Evolutionary conservation across 2,888 invertebrate genomes (phyloP).

Genomic region (Electrophaes corylata): DNA sequence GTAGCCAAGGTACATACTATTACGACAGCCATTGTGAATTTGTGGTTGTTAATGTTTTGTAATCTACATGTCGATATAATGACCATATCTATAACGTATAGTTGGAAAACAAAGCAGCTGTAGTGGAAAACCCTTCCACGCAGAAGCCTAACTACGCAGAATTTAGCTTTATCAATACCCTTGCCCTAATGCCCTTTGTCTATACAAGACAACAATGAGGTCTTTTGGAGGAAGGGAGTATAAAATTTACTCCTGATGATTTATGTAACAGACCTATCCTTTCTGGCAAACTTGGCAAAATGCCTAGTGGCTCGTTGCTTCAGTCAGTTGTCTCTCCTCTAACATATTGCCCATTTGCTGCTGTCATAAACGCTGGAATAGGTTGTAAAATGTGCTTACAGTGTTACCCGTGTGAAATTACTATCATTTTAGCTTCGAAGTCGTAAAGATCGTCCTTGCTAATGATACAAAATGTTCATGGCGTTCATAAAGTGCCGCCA

Average conservation of each 20-base stretch:
- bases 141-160: background rate
- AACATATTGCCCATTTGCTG: conserved; percentile 39
- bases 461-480: conserved; percentile 3
- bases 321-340: conserved; percentile 31
- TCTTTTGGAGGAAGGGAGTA: no score
- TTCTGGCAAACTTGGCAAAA: conserved; percentile 20
- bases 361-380: conserved; percentile 26
- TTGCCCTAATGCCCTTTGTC: background rate
- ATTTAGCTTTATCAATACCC: background rate
- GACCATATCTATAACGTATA: conserved; percentile 14
- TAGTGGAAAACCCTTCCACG: conserved; percentile 6
- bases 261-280: background rate
- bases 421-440: conserved; percentile 4
- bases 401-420: conserved; percentile 7
- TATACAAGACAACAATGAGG: background rate
- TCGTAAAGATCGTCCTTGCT: conserved; percentile 9
- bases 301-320: conserved; percentile 26
- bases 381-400: conserved; percentile 12
- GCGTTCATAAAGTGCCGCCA: background rate
- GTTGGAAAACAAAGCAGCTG: conserved; percentile 6
- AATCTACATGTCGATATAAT: conserved; percentile 23
- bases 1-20: conserved; percentile 18
- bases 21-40: conserved; percentile 35
- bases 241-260: background rate
- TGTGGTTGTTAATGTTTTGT: conserved; percentile 37